These are phyloP conservation scores for Syritta pipiens DNA, from an alignment of 2,888 invertebrate genomes.

Conservation along the genomic window DNA sequence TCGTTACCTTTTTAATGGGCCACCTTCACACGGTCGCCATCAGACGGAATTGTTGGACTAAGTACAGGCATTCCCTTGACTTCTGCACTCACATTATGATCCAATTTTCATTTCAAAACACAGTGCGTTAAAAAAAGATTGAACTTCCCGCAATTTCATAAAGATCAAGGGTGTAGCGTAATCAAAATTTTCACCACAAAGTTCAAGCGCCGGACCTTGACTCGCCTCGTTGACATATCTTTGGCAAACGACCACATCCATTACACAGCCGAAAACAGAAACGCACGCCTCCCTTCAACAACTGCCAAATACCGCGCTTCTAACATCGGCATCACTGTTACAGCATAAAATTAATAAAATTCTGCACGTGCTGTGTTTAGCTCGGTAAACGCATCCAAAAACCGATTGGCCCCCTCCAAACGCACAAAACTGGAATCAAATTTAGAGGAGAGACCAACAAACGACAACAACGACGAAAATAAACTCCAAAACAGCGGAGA, in stretches of 20 bases:
- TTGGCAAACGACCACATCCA: not conserved
- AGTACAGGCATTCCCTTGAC: too few relatives aligned
- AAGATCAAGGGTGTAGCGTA: not conserved
- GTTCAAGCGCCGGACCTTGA: slow-evolving; percentile 5
- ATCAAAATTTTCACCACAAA: not conserved
- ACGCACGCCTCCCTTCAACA: too few relatives aligned
- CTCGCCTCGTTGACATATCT: not conserved
- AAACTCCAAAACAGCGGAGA: slow-evolving; percentile 36
- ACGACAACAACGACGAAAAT: slow-evolving; percentile 54
- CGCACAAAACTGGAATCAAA: slow-evolving; percentile 58
- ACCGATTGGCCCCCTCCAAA: not conserved
- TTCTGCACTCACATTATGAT: too few relatives aligned
- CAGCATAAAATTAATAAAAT: slow-evolving; percentile 54
- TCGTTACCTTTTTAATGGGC: too few relatives aligned
- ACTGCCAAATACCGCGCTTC: too few relatives aligned
- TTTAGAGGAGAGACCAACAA: slow-evolving; percentile 37
- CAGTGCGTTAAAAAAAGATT: too few relatives aligned
- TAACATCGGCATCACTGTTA: not conserved
- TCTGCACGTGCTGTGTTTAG: slow-evolving; percentile 46
- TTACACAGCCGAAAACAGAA: not conserved
- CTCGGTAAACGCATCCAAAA: slow-evolving; percentile 37
- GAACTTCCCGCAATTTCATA: too few relatives aligned
- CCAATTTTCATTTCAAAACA: too few relatives aligned
- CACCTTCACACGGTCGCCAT: too few relatives aligned
- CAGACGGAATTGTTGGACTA: too few relatives aligned